Evolutionary conservation across 1,140 invertebrate species (phyloP).

Genomic region (Zophobas atratus): DNA sequence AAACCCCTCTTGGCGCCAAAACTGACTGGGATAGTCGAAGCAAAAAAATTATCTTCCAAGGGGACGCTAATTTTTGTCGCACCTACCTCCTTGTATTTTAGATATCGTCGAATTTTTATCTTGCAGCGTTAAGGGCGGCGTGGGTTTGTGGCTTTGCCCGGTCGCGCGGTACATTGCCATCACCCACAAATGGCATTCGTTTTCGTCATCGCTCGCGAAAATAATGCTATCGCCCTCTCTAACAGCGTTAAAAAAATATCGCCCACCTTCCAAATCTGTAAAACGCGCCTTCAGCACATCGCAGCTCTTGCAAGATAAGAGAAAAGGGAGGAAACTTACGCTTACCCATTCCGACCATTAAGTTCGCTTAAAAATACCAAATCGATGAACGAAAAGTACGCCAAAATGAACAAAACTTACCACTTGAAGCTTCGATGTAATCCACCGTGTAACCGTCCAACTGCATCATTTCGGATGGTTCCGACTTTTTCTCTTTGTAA

Average conservation of each 20-base stretch:
- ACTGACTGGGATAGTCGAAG: too few relatives aligned
- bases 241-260: constrained; percentile 98
- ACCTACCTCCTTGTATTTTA: constrained; percentile 88
- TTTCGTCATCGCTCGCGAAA: constrained; percentile 98
- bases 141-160: constrained; percentile 98
- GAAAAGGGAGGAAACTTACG: constrained; percentile 62
- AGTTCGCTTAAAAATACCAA: constrained; percentile 77
- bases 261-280: constrained; percentile 87
- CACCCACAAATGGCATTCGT: constrained; percentile 98
- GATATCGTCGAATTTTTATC: constrained; percentile 91
- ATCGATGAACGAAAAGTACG: background rate
- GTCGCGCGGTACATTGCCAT: constrained; percentile 99
- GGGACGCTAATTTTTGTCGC: background rate
- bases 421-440: constrained; percentile 95
- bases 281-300: constrained; percentile 46
- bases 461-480: constrained; percentile 99
- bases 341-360: constrained; percentile 90
- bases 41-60: background rate
- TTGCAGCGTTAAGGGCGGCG: constrained; percentile 89
- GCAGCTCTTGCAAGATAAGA: background rate
- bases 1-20: too few relatives aligned
- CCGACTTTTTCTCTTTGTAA: constrained; percentile 99
- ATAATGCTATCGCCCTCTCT: constrained; percentile 98
- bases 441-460: constrained; percentile 99
- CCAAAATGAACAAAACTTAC: constrained; percentile 68